Evolutionary conservation across 2,113 vertebrate genomes (phyloP), one percentile per base, ranked within the genome.

Genomic region (Nestor notabilis): DNA sequence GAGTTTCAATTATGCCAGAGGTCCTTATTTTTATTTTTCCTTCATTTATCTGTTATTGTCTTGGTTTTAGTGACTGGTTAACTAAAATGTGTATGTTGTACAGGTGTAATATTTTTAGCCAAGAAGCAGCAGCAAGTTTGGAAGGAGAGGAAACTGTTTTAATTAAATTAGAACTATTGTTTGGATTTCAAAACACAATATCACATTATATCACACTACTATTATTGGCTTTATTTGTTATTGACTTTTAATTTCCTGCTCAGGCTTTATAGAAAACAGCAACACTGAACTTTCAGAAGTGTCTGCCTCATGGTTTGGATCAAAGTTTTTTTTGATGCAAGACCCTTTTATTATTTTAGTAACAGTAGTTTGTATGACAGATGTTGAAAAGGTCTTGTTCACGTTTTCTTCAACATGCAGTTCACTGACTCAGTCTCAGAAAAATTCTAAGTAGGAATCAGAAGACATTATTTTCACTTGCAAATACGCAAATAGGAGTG

Each of bases 391-490:
- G 82, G 47, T 64, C 77, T 82, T 71, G 39, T 76, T 96, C 77
- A 52, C 21, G 39, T 93, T 95, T 95, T 91, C 65, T 95, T 94
- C 84, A 76, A 47, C 50, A 78, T 63, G 72, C 33, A 79, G 47
- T 91, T 96, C 60, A 84, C 87, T 94, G 87, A 94, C 83, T 91
- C 77, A 89, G 87, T 65, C 60, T 70, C 46, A 65, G 81, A 92
- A 63, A 92, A 75, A 64, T 39, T 89, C 79, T 18, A 61, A 95
- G 91, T 95, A 94, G 89, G 87, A 96, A 89, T 89, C 52, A 77
- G 55, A 88, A 92, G 76, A 75, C 56, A 55, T 89, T 90, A 88
- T 87, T 95, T 95, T 94, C 89, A 82, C 91, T 96, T 92, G 69
- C 46, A 87, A 89, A 83, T 91, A 89, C 63, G 60, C 93, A 95